Percentiles rank a stretch among this genome's conserved stretches.
phyloP scores from a whole-genome alignment of 2,888 invertebrate genomes.

The Drosophila diplacantha region DNA sequence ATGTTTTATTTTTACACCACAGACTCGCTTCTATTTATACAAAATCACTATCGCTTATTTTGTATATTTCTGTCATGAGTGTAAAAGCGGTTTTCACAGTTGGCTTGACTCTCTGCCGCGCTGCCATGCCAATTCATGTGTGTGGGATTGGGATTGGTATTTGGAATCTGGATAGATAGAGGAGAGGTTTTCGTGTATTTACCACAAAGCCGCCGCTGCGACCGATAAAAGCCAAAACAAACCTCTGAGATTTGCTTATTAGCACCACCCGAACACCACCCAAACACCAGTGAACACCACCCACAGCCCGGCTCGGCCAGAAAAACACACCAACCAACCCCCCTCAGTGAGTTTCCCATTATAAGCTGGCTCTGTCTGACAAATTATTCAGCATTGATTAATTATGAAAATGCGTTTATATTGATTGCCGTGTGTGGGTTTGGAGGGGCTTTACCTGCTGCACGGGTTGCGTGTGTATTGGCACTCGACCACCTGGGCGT shows the following conservation, averaged over 20 bases:
- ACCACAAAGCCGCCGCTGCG: slow-evolving; percentile 63
- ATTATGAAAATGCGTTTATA: slow-evolving; percentile 74
- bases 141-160: slow-evolving; percentile 26
- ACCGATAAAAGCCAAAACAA: slow-evolving; percentile 69
- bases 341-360: slow-evolving; percentile 14
- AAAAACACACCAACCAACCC: not conserved
- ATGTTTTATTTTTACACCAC: slow-evolving; percentile 4
- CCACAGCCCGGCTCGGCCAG: no score
- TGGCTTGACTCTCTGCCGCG: slow-evolving; percentile 25
- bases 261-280: slow-evolving; percentile 43
- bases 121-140: slow-evolving; percentile 33
- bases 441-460: slow-evolving; percentile 9
- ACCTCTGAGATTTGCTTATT: slow-evolving; percentile 64
- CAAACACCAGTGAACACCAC: slow-evolving; percentile 8
- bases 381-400: slow-evolving; percentile 73
- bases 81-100: slow-evolving; percentile 34
- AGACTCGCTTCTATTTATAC: slow-evolving; percentile 18
- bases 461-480: slow-evolving; percentile 16
- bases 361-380: slow-evolving; percentile 46
- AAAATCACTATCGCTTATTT: slow-evolving; percentile 18
- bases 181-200: slow-evolving; percentile 49
- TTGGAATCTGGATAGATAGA: slow-evolving; percentile 44
- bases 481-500: not conserved
- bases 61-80: slow-evolving; percentile 19
- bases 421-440: slow-evolving; percentile 54